phyloP scores from a whole-genome alignment of 2,797 vertebrate genomes.

The Prionace glauca region DNA sequence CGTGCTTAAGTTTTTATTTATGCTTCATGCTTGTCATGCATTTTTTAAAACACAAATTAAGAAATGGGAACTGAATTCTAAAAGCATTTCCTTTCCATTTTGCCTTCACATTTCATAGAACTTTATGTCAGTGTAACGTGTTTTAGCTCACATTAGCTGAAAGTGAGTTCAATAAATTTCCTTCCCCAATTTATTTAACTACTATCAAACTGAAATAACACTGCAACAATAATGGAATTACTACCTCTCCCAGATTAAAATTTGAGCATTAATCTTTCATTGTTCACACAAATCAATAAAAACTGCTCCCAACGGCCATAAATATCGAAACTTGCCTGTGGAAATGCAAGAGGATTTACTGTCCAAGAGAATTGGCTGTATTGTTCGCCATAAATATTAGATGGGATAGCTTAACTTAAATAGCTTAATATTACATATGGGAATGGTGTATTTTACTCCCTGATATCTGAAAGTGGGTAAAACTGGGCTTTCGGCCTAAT shows the following conservation, averaged over 20 bases:
- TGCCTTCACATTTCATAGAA: neutral
- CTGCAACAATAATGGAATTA: neutral
- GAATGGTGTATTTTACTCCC: neutral
- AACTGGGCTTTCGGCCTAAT: neutral
- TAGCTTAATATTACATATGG: neutral
- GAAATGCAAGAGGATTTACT: neutral
- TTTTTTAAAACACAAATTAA: neutral
- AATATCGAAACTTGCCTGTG: neutral
- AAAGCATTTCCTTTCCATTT: neutral
- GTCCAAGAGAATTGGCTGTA: neutral
- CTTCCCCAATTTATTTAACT: neutral
- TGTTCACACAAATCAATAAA: neutral
- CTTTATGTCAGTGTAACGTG: neutral
- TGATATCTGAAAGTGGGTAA: neutral
- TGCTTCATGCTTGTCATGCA: neutral
- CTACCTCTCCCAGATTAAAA: neutral
- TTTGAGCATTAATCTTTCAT: neutral
- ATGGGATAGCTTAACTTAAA: neutral
- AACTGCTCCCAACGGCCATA: neutral
- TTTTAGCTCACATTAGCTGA: neutral
- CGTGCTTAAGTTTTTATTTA: neutral
- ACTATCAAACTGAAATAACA: neutral
- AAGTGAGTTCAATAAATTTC: slow-evolving; percentile 7
- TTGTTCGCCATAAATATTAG: neutral
- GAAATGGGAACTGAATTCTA: neutral